These are phyloP conservation scores for Yoshiicerus persimilis DNA, from an alignment of 1,140 invertebrate species.

Conservation along the genomic window DNA sequence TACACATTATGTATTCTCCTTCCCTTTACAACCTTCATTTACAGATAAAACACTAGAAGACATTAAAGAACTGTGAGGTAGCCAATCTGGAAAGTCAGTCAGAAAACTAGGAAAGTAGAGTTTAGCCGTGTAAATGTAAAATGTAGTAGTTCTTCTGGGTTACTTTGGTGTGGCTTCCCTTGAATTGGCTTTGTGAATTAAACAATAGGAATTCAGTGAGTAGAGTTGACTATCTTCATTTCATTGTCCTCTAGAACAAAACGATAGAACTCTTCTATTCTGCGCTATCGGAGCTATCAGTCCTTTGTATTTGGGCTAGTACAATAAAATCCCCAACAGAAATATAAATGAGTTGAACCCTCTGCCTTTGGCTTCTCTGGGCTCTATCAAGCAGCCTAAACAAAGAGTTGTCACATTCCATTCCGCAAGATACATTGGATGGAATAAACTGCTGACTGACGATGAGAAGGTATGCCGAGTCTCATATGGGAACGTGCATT, in stretches of 20 bases:
- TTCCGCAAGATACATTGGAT: not conserved
- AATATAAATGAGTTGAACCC: slow-evolving; percentile 17
- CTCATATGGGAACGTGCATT: not conserved
- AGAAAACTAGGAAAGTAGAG: not conserved
- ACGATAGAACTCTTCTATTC: not conserved
- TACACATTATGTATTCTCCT: too few relatives aligned
- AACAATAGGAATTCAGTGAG: not conserved
- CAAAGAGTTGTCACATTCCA: slow-evolving; percentile 16
- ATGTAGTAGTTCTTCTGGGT: not conserved
- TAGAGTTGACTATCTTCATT: not conserved
- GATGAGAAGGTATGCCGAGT: not conserved
- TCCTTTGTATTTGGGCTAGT: not conserved
- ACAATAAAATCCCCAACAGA: not conserved
- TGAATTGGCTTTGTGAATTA: not conserved
- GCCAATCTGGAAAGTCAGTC: not conserved
- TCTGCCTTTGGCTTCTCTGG: not conserved
- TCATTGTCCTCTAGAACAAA: not conserved
- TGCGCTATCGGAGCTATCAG: not conserved
- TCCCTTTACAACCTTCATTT: too few relatives aligned
- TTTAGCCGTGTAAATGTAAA: not conserved
- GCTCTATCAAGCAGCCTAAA: not conserved
- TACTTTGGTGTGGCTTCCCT: not conserved
- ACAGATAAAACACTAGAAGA: too few relatives aligned
- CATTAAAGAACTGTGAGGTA: not conserved
- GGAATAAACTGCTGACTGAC: not conserved